Conservation (phyloP, 2,797 vertebrate genomes). For the Clarias pachynema region DNA sequence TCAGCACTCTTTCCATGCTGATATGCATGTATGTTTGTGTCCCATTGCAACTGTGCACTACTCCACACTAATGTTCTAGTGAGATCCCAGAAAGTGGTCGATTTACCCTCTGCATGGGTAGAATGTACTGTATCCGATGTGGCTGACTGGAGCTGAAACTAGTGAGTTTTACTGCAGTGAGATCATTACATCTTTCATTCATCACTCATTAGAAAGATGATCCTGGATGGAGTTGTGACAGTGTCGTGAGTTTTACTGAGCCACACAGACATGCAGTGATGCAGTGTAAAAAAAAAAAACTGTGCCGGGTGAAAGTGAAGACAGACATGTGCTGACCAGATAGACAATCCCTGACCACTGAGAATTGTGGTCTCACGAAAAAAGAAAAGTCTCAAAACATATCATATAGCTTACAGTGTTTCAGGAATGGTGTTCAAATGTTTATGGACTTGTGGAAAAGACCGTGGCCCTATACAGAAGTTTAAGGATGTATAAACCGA, state of each 20-base stretch:
- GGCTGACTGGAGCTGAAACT: not conserved
- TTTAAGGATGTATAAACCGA: not conserved
- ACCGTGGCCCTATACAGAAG: not conserved
- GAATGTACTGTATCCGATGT: not conserved
- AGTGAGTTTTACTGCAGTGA: not conserved
- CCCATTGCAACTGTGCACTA: conserved; percentile 20
- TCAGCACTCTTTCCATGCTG: not conserved
- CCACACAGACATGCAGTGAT: not conserved
- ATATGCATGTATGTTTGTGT: conserved; percentile 23
- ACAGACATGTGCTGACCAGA: not conserved
- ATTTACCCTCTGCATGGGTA: not conserved
- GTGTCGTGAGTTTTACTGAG: not conserved
- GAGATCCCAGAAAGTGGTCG: conserved; percentile 6
- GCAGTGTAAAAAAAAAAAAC: not conserved
- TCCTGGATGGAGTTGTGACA: conserved; percentile 25
- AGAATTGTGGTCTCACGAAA: not conserved
- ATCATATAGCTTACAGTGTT: not conserved
- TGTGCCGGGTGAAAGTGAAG: not conserved
- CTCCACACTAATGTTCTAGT: not conserved
- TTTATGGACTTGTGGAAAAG: not conserved
- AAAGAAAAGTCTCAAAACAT: not conserved
- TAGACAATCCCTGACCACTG: not conserved
- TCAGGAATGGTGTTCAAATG: not conserved
- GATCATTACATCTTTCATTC: conserved; percentile 17
- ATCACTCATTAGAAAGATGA: conserved; percentile 3